Conservation (phyloP, 92 coral and sea anemone species). For the Phenganax stokvisi region DNA sequence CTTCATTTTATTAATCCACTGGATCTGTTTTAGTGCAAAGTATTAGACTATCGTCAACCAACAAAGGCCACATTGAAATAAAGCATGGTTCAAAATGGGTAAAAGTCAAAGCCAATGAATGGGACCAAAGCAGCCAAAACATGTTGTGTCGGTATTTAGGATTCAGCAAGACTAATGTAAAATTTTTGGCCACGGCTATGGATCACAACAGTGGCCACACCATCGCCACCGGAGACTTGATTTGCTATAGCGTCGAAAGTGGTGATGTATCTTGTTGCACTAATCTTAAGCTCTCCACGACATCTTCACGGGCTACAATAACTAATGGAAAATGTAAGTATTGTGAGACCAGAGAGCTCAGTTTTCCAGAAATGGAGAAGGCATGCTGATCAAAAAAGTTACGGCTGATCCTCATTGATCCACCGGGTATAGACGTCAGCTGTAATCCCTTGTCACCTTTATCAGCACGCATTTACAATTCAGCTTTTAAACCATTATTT, state of each 20-base stretch:
- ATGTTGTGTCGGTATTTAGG: background rate
- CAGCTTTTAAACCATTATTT: too few relatives aligned
- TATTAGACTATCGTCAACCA: background rate
- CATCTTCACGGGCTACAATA: background rate
- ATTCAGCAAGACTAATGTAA: background rate
- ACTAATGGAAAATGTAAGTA: background rate
- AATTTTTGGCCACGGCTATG: background rate
- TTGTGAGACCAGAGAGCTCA: too few relatives aligned
- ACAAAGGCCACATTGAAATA: background rate
- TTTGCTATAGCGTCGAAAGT: background rate
- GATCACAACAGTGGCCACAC: background rate
- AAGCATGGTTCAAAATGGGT: background rate
- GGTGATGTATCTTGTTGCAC: background rate
- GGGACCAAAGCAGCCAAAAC: background rate
- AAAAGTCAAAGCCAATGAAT: background rate
- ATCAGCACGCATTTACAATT: too few relatives aligned
- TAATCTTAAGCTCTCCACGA: background rate
- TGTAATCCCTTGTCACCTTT: too few relatives aligned
- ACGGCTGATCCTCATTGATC: too few relatives aligned
- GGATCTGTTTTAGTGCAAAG: background rate
- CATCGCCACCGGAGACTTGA: constrained; percentile 4
- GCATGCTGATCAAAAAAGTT: too few relatives aligned
- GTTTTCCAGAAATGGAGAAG: too few relatives aligned
- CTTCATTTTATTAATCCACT: background rate
- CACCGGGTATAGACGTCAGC: too few relatives aligned